Evolutionary conservation across 2,113 vertebrate species (phyloP).

Genomic region (Panthera leo): DNA sequence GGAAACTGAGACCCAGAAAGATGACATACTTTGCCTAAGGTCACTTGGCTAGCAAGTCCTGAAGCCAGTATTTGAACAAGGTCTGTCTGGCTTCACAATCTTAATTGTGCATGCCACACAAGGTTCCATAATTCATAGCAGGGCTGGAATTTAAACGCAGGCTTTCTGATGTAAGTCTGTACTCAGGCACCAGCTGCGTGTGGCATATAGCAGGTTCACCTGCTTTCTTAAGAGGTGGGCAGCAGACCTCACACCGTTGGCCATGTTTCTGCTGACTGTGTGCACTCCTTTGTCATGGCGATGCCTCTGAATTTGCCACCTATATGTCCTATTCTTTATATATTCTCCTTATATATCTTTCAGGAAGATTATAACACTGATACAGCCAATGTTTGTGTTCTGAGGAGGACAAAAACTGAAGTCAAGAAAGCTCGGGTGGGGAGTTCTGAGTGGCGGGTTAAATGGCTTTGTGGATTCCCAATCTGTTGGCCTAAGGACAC

Average conservation of each 20-base stretch:
- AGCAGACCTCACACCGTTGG: not conserved
- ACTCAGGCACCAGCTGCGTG: not conserved
- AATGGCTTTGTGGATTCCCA: not conserved
- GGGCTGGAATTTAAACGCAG: not conserved
- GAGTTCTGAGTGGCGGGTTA: not conserved
- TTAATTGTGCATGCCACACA: not conserved
- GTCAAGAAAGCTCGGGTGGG: not conserved
- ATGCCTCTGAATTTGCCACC: not conserved
- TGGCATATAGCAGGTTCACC: too few relatives aligned
- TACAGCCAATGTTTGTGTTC: not conserved
- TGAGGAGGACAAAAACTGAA: not conserved
- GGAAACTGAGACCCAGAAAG: not conserved
- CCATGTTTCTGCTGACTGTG: not conserved
- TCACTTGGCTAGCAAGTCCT: not conserved
- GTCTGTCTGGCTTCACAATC: not conserved
- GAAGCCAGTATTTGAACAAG: not conserved
- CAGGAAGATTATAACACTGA: not conserved
- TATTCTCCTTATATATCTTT: not conserved
- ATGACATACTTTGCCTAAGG: not conserved
- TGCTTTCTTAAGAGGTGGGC: not conserved
- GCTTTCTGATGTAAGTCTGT: not conserved
- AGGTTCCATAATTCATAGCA: not conserved
- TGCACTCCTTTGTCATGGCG: rapidly evolving
- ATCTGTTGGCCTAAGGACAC: not conserved
- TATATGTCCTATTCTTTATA: not conserved